Percentiles rank a stretch among this genome's conserved stretches.
Conservation (phyloP, 2,888 invertebrate species). For the Metellina segmentata region DNA sequence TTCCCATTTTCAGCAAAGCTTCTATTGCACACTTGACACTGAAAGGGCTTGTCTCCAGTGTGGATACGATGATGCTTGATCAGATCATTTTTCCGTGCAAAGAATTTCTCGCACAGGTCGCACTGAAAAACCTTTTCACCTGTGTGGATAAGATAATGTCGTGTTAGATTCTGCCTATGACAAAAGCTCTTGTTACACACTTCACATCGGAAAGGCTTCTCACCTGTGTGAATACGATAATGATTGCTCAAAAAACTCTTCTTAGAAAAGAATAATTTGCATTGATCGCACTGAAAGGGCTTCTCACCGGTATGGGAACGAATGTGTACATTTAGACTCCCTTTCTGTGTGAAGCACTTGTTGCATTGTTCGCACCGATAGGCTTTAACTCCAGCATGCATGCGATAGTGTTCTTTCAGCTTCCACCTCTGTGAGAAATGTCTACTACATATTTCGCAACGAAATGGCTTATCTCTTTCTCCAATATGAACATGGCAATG, state of each 20-base stretch:
- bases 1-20: not conserved
- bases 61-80: not conserved
- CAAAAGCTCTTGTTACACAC: conserved; percentile 15
- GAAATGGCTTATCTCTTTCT: not conserved
- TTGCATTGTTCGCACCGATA: not conserved
- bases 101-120: not conserved
- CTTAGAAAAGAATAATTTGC: not conserved
- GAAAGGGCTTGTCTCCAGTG: not conserved
- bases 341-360: not conserved
- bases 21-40: not conserved
- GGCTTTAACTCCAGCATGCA: not conserved
- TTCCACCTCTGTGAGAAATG: not conserved
- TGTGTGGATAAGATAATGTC: conserved; percentile 1
- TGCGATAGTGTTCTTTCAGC: not conserved
- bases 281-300: not conserved
- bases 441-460: not conserved
- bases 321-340: not conserved
- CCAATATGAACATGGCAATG: not conserved
- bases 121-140: not conserved
- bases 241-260: conserved; percentile 10
- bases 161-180: not conserved
- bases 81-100: not conserved
- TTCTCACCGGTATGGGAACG: not conserved
- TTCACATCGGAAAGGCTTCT: conserved; percentile 2
- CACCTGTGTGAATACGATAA: conserved; percentile 16